phyloP scores from a whole-genome alignment of 2,888 invertebrate genomes.

The Lycaena phlaeas region DNA sequence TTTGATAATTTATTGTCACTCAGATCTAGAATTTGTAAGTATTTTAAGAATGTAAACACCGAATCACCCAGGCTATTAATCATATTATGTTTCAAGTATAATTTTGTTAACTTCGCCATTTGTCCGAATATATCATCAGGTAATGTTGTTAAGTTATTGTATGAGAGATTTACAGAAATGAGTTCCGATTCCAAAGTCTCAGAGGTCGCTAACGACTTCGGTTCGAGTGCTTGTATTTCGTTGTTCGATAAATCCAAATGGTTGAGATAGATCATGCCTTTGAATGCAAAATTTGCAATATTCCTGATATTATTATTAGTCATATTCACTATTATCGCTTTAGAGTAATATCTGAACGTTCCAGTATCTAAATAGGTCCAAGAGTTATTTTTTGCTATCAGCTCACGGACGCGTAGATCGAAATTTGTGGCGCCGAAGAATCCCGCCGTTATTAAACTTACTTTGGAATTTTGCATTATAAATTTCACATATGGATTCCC shows the following conservation, averaged over 20 bases:
- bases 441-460: constrained; percentile 26
- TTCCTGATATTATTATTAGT: constrained; percentile 33
- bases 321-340: constrained; percentile 31
- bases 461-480: constrained; percentile 28
- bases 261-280: constrained; percentile 25
- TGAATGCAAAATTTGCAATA: constrained; percentile 37
- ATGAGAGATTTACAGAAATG: constrained; percentile 37
- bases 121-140: constrained; percentile 27
- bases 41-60: constrained; percentile 31
- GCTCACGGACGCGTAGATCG: constrained; percentile 40
- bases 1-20: constrained; percentile 34
- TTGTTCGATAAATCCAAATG: constrained; percentile 44
- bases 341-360: constrained; percentile 40
- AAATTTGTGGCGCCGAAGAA: constrained; percentile 55
- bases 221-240: constrained; percentile 28
- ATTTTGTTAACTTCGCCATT: constrained; percentile 27
- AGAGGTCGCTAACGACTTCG: constrained; percentile 28
- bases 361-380: constrained; percentile 34
- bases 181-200: constrained; percentile 25
- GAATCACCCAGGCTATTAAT: constrained; percentile 32
- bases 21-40: constrained; percentile 30
- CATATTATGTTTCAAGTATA: constrained; percentile 40
- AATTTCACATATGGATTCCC: constrained; percentile 35
- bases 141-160: constrained; percentile 33
- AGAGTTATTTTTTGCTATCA: constrained; percentile 30